phyloP scores from a whole-genome alignment of 2,797 vertebrate species.

The Pangasius djambal region DNA sequence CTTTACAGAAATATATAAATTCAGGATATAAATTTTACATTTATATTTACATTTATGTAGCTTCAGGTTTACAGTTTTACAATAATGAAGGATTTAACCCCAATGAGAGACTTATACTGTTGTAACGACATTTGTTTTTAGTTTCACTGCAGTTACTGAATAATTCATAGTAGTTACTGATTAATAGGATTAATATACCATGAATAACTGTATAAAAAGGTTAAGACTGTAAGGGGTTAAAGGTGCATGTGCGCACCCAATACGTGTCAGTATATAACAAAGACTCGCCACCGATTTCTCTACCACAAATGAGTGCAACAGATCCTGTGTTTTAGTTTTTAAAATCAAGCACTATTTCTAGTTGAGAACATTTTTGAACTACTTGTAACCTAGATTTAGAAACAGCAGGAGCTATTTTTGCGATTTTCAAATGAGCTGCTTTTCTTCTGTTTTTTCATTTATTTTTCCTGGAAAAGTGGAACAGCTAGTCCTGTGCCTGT shows the following conservation, averaged over 20 bases:
- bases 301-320: not conserved
- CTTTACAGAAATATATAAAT: too few species aligned
- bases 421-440: not conserved
- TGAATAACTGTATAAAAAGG: not conserved
- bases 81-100: not conserved
- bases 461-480: slow-evolving; percentile 12
- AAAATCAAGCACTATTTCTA: not conserved
- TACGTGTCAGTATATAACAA: not conserved
- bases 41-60: too few species aligned
- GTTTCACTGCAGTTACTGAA: too few species aligned
- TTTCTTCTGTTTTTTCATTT: not conserved
- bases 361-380: not conserved
- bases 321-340: not conserved
- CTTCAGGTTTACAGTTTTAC: not conserved
- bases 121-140: not conserved
- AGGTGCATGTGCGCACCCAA: not conserved
- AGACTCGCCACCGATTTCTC: not conserved
- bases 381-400: not conserved
- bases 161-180: too few species aligned
- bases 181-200: too few species aligned
- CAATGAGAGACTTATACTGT: not conserved
- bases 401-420: not conserved
- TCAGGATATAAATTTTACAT: too few species aligned
- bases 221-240: not conserved
- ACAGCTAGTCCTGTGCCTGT: not conserved